These are phyloP conservation scores for Hyaena hyaena DNA, from an alignment of 2,113 vertebrate genomes.

Conservation along the genomic window DNA sequence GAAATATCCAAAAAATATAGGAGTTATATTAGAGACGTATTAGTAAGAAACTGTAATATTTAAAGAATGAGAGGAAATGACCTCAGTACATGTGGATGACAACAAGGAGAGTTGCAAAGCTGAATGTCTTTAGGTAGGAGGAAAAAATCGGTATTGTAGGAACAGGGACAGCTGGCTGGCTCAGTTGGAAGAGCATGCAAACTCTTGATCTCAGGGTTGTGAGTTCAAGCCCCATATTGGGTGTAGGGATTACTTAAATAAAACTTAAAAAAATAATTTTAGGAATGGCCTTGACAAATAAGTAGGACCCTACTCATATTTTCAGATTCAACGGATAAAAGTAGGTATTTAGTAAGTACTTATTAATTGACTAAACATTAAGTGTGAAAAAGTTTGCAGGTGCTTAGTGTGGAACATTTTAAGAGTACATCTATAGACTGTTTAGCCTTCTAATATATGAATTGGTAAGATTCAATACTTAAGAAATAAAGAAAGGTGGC, in stretches of 20 bases:
- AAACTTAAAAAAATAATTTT: not conserved
- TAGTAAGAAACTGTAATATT: not conserved
- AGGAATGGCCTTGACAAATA: not conserved
- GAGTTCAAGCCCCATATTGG: too few relatives aligned
- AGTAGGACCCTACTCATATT: not conserved
- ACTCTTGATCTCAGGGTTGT: too few relatives aligned
- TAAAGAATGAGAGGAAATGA: not conserved
- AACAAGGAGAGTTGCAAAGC: not conserved
- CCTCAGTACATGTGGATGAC: not conserved
- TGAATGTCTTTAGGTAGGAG: not conserved
- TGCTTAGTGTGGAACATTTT: not conserved
- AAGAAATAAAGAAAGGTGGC: not conserved
- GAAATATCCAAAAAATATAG: not conserved
- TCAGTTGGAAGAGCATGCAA: too few relatives aligned
- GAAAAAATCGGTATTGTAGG: not conserved
- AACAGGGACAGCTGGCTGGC: not conserved
- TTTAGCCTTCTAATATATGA: not conserved
- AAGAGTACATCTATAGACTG: not conserved
- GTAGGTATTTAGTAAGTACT: not conserved
- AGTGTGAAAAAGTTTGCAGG: not conserved
- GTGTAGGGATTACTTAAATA: too few relatives aligned
- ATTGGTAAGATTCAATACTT: not conserved
- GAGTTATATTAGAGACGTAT: not conserved
- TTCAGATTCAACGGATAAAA: not conserved
- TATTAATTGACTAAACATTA: constrained; percentile 15